phyloP scores from a whole-genome alignment of 2,888 invertebrate species.

The Erannis defoliaria region DNA sequence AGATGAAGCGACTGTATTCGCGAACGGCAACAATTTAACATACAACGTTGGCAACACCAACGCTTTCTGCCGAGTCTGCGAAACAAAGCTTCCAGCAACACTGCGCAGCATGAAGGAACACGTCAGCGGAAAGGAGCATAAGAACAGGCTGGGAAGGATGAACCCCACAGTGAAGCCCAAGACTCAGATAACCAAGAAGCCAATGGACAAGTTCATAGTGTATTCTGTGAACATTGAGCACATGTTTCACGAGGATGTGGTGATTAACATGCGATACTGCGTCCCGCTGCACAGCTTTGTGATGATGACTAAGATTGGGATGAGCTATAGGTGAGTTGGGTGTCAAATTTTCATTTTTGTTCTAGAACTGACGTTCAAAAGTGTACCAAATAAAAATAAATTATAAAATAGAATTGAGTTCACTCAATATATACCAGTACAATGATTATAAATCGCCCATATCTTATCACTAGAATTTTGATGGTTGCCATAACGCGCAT shows the following conservation, averaged over 20 bases:
- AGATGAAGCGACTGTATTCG: conserved; percentile 39
- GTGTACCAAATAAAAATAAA: no score
- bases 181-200: conserved; percentile 19
- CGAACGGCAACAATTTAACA: conserved; percentile 49
- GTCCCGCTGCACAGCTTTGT: conserved; percentile 42
- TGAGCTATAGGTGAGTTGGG: conserved; percentile 41
- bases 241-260: conserved; percentile 20
- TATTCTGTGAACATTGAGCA: conserved; percentile 2
- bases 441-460: no score
- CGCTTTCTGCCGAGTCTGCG: conserved; percentile 52
- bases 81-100: conserved; percentile 48
- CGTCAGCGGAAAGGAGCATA: conserved; percentile 53
- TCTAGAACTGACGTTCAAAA: no score
- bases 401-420: no score
- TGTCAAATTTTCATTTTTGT: neutral
- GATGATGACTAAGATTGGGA: conserved; percentile 40
- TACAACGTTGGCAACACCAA: conserved; percentile 45
- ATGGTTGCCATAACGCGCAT: no score
- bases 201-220: conserved; percentile 26
- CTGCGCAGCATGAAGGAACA: conserved; percentile 57
- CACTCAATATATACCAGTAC: no score
- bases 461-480: no score
- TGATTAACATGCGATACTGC: conserved; percentile 55
- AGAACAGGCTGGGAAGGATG: conserved; percentile 33
- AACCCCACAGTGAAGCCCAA: neutral